Evolutionary conservation across 1,140 invertebrate genomes (phyloP).

Genomic region (Caenorhabditis elegans): DNA sequence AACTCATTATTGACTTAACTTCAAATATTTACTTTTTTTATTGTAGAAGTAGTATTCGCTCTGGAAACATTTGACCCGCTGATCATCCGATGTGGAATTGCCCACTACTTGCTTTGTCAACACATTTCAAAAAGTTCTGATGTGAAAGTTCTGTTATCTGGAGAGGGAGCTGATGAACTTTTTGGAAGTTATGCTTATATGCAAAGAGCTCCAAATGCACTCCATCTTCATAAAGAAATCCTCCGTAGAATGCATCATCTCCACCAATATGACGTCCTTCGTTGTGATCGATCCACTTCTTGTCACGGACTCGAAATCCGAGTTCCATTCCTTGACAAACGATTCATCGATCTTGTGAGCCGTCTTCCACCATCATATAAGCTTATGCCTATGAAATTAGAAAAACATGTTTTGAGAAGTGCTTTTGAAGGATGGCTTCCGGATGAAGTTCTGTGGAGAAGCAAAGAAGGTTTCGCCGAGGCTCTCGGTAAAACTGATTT

Average conservation of each 20-base stretch:
- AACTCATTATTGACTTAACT: neutral
- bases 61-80: conserved; percentile 65
- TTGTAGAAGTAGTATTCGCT: conserved; percentile 64
- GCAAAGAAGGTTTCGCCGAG: conserved; percentile 65
- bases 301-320: conserved; percentile 65
- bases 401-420: conserved; percentile 60
- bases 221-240: conserved; percentile 63
- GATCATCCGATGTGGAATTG: conserved; percentile 62
- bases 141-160: conserved; percentile 63
- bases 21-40: neutral
- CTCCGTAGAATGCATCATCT: conserved; percentile 57
- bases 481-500: conserved; percentile 62
- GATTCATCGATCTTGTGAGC: conserved; percentile 60
- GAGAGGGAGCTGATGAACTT: conserved; percentile 65
- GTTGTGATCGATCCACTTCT: conserved; percentile 64
- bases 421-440: conserved; percentile 64
- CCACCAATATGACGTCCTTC: conserved; percentile 65
- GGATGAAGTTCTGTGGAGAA: conserved; percentile 62
- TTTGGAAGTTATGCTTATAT: conserved; percentile 66
- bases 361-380: conserved; percentile 62
- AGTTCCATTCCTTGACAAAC: conserved; percentile 64
- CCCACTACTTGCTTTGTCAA: conserved; percentile 63
- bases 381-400: conserved; percentile 56
- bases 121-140: conserved; percentile 60
- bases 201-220: conserved; percentile 60